Conservation (phyloP, 2,888 invertebrate genomes). For the Caenorhabditis uteleia region DNA sequence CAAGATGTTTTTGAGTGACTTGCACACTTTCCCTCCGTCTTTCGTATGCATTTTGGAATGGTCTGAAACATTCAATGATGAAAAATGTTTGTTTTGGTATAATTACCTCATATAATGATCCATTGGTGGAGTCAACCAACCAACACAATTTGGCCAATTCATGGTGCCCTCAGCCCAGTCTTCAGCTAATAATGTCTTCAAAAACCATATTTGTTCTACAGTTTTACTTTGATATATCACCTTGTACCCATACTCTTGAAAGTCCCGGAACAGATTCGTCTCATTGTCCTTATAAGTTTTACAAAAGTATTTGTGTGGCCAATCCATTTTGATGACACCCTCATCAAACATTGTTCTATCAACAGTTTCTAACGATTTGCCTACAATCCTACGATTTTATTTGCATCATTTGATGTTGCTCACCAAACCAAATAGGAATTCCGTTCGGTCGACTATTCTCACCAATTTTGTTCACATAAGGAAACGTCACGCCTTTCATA, state of each 20-base stretch:
- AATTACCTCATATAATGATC: slow-evolving; percentile 54
- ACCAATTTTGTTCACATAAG: slow-evolving; percentile 58
- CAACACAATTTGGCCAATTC: slow-evolving; percentile 56
- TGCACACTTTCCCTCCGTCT: slow-evolving; percentile 13
- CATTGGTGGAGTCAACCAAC: slow-evolving; percentile 45
- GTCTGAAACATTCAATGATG: slow-evolving; percentile 14
- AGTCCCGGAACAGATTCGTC: slow-evolving; percentile 38
- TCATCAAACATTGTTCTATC: slow-evolving; percentile 30
- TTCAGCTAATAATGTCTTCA: slow-evolving; percentile 49
- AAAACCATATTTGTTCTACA: neutral
- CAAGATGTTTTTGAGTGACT: slow-evolving; percentile 31
- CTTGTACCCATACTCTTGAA: slow-evolving; percentile 34
- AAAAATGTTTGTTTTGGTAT: neutral
- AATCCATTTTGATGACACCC: slow-evolving; percentile 16
- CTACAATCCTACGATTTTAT: slow-evolving; percentile 8
- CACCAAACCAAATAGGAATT: slow-evolving; percentile 47
- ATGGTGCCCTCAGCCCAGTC: slow-evolving; percentile 57
- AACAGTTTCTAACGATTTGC: slow-evolving; percentile 35
- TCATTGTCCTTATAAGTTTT: slow-evolving; percentile 42
- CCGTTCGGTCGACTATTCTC: slow-evolving; percentile 58
- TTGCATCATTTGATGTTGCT: slow-evolving; percentile 1
- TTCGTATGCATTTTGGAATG: slow-evolving; percentile 46
- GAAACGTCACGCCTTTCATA: slow-evolving; percentile 48
- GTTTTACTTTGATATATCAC: slow-evolving; percentile 4
- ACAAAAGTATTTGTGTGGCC: slow-evolving; percentile 35